Evolutionary conservation across 2,113 vertebrate species (phyloP), one percentile per base, ranked within the genome.

Genomic region (Cynoglossus semilaevis): DNA sequence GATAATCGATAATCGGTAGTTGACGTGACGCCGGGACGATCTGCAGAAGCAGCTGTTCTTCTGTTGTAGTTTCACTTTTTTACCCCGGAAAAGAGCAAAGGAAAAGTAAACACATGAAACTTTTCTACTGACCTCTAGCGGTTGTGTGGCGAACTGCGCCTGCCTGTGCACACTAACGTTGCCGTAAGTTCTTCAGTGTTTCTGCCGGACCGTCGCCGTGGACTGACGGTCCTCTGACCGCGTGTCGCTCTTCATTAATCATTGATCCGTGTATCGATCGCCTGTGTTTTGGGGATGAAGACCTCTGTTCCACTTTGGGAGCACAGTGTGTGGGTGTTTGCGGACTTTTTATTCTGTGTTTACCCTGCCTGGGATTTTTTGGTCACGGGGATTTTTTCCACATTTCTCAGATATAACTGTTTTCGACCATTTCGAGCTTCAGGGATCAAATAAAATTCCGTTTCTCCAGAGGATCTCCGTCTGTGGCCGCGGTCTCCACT

Each of bases 251-350:
- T 8, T 45, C 41, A 83, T 84, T 79, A 88, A 90, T 88, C 76
- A 90, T 88, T 90, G 42, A 85, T 79, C 1, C 17, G 1, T 7
- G 13, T 79, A 90, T 90, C 76, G 88, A 89, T 87, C 46, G 44
- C 52, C 71, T 59, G 79, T 76, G 62, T 84, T 78, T 74, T 67
- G 53, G 62, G 70, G 66, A 67, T 63, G 45, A 50, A 51, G 46
- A 55, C 58, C 66, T 46, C 60, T 81, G 74, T 80, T 86, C 82
- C 82, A 73, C 38, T 63, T 77, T 69, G 72, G 9, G 44, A 60
- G 76, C 60, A 54, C 54, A 62, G 57, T 63, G 16, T 22, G 48
- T 74, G 51, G 61, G 62, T 51, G 76, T 56, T 44, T 44, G 35
- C 16, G 17, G 45, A 36, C 36, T 36, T 14, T 57, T 37, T 35